A percentile compares a stretch with the other conserved stretches of the same genome.
phyloP scores from a whole-genome alignment of 2,888 invertebrate species.

The Dryadula phaetusa region DNA sequence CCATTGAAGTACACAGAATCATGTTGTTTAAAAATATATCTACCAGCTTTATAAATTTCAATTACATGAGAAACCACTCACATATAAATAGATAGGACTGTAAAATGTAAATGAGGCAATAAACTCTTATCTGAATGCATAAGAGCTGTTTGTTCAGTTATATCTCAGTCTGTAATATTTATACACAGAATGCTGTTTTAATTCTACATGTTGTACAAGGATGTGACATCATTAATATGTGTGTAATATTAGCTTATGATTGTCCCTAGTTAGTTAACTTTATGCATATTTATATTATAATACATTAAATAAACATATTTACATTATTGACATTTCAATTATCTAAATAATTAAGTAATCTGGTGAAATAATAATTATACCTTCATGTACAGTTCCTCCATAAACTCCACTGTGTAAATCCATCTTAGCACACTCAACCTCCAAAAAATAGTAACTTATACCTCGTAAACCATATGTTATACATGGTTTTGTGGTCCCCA shows the following conservation, averaged over 20 bases:
- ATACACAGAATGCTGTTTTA: neutral
- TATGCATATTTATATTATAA: neutral
- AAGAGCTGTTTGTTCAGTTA: slow-evolving; percentile 4
- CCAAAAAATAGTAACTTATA: slow-evolving; percentile 94
- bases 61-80: neutral
- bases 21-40: neutral
- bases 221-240: neutral
- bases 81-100: neutral
- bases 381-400: slow-evolving; percentile 94
- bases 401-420: slow-evolving; percentile 98
- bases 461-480: slow-evolving; percentile 98
- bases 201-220: neutral
- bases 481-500: slow-evolving; percentile 98
- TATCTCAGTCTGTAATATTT: slow-evolving; percentile 6
- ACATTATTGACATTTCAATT: no score
- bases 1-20: neutral
- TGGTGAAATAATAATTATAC: slow-evolving; percentile 70
- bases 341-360: no score
- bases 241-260: neutral
- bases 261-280: neutral
- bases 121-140: slow-evolving; percentile 15
- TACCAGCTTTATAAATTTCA: neutral
- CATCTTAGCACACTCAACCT: slow-evolving; percentile 94
- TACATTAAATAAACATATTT: no score
- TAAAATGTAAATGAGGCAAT: neutral